Conservation (phyloP, 2,888 invertebrate genomes). For the Sipunculus nudus region DNA sequence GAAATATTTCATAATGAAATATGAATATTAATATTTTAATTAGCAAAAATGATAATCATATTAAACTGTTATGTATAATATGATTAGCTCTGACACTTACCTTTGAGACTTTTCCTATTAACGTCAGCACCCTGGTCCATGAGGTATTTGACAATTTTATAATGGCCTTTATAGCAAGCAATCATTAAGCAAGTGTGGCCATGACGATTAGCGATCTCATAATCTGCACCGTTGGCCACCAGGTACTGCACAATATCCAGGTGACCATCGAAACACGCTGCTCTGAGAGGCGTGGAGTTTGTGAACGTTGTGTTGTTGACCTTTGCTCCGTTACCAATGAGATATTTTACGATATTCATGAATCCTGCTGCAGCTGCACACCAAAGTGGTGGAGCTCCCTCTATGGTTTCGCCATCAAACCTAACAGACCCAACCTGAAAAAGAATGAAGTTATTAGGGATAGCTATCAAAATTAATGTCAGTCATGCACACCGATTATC, state of each 20-base stretch:
- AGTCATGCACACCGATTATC: too few species aligned
- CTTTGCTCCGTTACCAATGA: conserved; percentile 82
- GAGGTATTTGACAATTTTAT: conserved; percentile 88
- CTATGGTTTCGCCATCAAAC: conserved; percentile 97
- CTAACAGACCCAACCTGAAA: conserved; percentile 79
- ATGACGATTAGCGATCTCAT: conserved; percentile 90
- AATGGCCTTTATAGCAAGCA: conserved; percentile 95
- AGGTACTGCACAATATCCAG: conserved; percentile 80
- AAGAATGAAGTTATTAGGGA: conserved; percentile 10
- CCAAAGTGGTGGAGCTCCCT: conserved; percentile 96
- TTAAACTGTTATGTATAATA: neutral
- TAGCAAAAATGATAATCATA: too few species aligned
- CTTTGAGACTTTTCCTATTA: conserved; percentile 79
- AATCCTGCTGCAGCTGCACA: conserved; percentile 98
- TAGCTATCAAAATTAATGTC: neutral
- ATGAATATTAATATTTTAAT: too few species aligned
- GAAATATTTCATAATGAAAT: too few species aligned
- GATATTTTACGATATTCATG: conserved; percentile 82
- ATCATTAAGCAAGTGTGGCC: conserved; percentile 97
- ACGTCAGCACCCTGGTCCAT: conserved; percentile 87
- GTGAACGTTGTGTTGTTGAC: conserved; percentile 83
- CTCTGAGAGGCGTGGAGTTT: conserved; percentile 65
- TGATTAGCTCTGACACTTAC: too few species aligned
- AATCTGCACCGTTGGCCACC: conserved; percentile 90
- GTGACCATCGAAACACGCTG: conserved; percentile 67